phyloP scores from a whole-genome alignment of 2,888 invertebrate genomes.

The Pardosa pseudoannulata region DNA sequence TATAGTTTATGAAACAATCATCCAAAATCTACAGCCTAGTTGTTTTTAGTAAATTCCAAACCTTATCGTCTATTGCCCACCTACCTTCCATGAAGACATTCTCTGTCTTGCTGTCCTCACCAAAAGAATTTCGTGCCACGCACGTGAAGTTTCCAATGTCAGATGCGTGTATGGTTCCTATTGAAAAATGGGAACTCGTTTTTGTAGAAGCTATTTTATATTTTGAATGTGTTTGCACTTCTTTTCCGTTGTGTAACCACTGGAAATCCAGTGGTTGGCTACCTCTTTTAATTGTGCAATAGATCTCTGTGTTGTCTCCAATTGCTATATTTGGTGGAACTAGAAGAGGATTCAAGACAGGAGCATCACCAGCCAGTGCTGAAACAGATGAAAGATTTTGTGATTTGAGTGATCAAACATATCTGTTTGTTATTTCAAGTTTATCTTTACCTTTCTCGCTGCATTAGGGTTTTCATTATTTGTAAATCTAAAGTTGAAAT shows the following conservation, averaged over 20 bases:
- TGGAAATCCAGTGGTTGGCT: constrained; percentile 40
- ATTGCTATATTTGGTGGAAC: constrained; percentile 40
- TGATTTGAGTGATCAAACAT: no score
- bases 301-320: constrained; percentile 40
- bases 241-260: constrained; percentile 46
- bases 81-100: constrained; percentile 62
- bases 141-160: constrained; percentile 65
- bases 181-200: constrained; percentile 16
- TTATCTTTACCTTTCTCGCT: no score
- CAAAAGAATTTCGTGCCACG: constrained; percentile 35
- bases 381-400: no score
- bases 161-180: constrained; percentile 42
- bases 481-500: no score
- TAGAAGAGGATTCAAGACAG: constrained; percentile 43
- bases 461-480: no score
- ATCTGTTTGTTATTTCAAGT: no score
- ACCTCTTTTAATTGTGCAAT: constrained; percentile 59
- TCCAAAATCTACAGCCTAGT: no score
- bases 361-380: background rate
- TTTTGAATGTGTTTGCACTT: constrained; percentile 17
- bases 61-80: no score
- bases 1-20: no score
- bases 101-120: constrained; percentile 36
- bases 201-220: constrained; percentile 25
- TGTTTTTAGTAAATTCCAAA: no score